A percentile compares a stretch with the other conserved stretches of the same genome.
Evolutionary conservation across 2,113 vertebrate species (phyloP).

Genomic region (human (Homo sapiens)): GRCh38 chr3:2539501-2540000

Average conservation of each 20-base stretch:
- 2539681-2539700: conserved; percentile 39
- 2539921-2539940: not conserved
- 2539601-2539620: not conserved
- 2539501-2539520: not conserved
- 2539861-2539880: not conserved
- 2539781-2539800: conserved; percentile 8
- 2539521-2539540: not conserved
- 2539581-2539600: not conserved
- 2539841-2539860: not conserved
- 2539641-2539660: not conserved
- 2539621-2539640: conserved; percentile 32
- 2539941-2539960: not conserved
- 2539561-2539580: not conserved
- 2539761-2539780: not conserved
- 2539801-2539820: conserved; percentile 5
- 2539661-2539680: conserved; percentile 64
- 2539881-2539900: not conserved
- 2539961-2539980: not conserved
- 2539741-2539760: not conserved
- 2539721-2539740: conserved; percentile 44
- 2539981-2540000: conserved; percentile 41
- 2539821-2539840: conserved; percentile 4
- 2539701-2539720: conserved; percentile 33
- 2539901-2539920: conserved; percentile 15
- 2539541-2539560: not conserved